These are phyloP conservation scores for Myotis planiceps DNA, from an alignment of 2,797 vertebrate genomes.

Conservation along the genomic window DNA sequence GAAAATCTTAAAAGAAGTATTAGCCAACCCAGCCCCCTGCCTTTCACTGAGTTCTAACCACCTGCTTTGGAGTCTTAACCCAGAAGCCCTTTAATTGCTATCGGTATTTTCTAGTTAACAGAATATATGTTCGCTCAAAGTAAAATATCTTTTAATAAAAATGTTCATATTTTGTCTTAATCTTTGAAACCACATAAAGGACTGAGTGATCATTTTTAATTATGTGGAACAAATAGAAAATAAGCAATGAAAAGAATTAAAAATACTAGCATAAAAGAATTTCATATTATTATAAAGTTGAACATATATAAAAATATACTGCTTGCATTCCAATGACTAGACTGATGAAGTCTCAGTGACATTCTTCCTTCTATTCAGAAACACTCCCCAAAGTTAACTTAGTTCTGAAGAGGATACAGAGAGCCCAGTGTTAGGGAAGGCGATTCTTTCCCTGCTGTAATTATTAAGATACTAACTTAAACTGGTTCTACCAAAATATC, in stretches of 20 bases:
- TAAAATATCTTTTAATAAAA: background rate
- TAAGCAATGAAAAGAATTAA: background rate
- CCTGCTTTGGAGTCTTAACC: background rate
- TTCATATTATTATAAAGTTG: background rate
- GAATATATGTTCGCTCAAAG: background rate
- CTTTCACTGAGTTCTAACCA: background rate
- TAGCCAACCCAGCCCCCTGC: background rate
- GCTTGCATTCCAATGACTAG: background rate
- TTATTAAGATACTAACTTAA: conserved; percentile 3
- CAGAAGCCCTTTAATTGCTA: background rate
- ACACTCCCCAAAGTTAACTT: no score
- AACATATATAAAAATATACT: background rate
- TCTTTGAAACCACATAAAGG: background rate
- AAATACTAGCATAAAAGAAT: background rate
- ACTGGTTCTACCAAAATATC: background rate
- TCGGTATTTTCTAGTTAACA: background rate
- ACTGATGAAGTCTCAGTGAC: background rate
- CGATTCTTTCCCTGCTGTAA: background rate
- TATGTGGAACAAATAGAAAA: background rate
- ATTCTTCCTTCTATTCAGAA: background rate
- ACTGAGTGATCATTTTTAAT: background rate
- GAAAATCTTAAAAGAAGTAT: background rate
- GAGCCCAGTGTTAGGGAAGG: background rate
- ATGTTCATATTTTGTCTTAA: background rate
- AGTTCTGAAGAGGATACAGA: background rate